These are phyloP conservation scores for Hirtodrosophila cameraria DNA, from an alignment of 2,888 invertebrate species.

Conservation along the genomic window DNA sequence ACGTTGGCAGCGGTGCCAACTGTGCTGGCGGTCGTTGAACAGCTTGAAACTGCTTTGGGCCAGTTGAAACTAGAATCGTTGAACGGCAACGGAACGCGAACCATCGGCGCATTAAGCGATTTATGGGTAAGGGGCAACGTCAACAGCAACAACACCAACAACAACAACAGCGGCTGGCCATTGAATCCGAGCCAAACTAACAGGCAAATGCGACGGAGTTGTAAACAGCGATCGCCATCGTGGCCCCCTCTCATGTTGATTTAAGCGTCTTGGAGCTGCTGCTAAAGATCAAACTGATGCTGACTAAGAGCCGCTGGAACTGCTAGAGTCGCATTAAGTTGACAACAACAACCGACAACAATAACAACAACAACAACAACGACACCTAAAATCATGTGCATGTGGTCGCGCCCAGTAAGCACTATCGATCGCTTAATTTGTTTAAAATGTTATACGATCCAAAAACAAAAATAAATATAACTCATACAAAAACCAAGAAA, in stretches of 20 bases:
- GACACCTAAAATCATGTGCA: conserved; percentile 28
- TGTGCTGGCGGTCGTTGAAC: conserved; percentile 39
- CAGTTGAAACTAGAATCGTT: conserved; percentile 74
- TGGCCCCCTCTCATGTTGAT: conserved; percentile 17
- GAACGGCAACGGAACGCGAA: conserved; percentile 29
- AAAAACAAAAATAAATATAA: neutral
- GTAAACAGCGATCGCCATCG: conserved; percentile 13
- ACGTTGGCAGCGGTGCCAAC: conserved; percentile 25
- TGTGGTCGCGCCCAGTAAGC: conserved; percentile 35
- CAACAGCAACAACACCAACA: too few relatives aligned
- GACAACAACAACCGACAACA: conserved; percentile 1
- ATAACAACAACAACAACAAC: conserved; percentile 2
- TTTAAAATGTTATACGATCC: conserved; percentile 15
- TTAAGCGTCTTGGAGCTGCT: conserved; percentile 27
- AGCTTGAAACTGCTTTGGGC: conserved; percentile 66
- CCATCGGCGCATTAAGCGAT: conserved; percentile 39
- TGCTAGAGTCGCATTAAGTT: conserved; percentile 34
- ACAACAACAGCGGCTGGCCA: too few relatives aligned
- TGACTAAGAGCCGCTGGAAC: conserved; percentile 42
- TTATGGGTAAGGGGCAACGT: conserved; percentile 9
- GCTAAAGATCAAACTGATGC: conserved; percentile 33
- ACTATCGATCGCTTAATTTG: conserved; percentile 26
- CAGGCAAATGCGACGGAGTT: conserved; percentile 30
- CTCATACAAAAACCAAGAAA: neutral
- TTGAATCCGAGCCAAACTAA: conserved; percentile 36